A percentile compares a stretch with the other conserved stretches of the same genome.
phyloP scores from a whole-genome alignment of 64 coral and sea anemone genomes.

The Actinia tenebrosa region DNA sequence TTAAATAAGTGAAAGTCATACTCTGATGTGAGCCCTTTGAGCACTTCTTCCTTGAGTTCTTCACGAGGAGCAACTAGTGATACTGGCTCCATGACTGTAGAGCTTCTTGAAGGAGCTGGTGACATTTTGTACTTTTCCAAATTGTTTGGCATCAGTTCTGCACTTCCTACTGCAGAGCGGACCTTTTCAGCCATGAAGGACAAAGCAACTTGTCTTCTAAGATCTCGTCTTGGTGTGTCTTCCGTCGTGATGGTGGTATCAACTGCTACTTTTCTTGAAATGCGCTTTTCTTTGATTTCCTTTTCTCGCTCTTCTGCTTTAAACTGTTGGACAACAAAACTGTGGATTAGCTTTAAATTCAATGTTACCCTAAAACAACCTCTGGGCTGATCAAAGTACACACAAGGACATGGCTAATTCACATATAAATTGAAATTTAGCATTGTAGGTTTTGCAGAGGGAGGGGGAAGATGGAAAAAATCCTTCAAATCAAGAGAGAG shows the following conservation, averaged over 20 bases:
- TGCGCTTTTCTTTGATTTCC: constrained; percentile 8
- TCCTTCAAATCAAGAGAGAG: no score
- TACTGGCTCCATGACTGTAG: background rate
- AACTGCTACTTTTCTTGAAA: background rate
- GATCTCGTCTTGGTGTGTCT: constrained; percentile 45
- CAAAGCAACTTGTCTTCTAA: constrained; percentile 35
- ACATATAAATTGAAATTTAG: no score
- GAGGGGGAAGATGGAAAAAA: no score
- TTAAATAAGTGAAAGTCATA: constrained; percentile 88
- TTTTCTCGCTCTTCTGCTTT: constrained; percentile 43
- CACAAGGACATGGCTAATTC: no score
- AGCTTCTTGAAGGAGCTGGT: background rate
- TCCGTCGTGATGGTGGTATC: background rate
- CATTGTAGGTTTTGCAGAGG: no score
- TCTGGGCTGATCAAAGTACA: no score
- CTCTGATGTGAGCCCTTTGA: constrained; percentile 69
- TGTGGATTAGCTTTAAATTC: no score
- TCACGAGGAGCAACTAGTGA: background rate
- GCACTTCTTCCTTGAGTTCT: constrained; percentile 64
- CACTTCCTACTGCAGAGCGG: constrained; percentile 54
- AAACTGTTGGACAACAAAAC: background rate
- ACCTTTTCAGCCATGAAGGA: constrained; percentile 87
- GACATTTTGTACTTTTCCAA: background rate
- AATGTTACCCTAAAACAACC: no score
- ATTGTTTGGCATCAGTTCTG: constrained; percentile 56